These are phyloP conservation scores for Neosilurus hyrtlii DNA, from an alignment of 2,797 vertebrate species.

Conservation along the genomic window DNA sequence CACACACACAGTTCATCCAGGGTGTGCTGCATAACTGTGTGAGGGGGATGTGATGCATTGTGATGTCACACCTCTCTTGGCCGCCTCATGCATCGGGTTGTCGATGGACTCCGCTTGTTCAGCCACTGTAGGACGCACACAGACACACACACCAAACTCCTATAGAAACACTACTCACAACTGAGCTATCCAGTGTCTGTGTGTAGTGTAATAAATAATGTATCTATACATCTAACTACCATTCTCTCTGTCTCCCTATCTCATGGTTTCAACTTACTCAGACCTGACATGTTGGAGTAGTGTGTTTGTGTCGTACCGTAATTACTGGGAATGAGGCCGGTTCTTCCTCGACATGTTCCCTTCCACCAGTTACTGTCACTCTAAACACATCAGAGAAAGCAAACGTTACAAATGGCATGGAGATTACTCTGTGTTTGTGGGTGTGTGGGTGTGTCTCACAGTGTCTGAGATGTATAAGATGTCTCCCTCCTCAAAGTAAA, in stretches of 20 bases:
- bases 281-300: background rate
- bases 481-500: constrained; percentile 98
- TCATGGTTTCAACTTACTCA: background rate
- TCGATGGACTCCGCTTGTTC: constrained; percentile 96
- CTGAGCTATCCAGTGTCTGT: background rate
- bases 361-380: constrained; percentile 99
- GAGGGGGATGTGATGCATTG: background rate
- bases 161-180: background rate
- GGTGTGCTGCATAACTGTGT: background rate
- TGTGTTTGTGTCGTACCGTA: constrained; percentile 78
- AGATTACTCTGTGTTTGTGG: background rate
- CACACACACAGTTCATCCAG: background rate
- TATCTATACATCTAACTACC: background rate
- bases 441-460: constrained; percentile 71
- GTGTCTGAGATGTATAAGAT: constrained; percentile 96
- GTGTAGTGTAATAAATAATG: background rate
- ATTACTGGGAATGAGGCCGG: constrained; percentile 96
- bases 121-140: constrained; percentile 77
- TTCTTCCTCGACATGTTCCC: constrained; percentile 91
- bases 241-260: background rate
- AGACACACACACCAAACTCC: background rate
- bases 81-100: constrained; percentile 95
- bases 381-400: constrained; percentile 63
- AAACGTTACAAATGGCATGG: background rate
- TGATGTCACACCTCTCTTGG: constrained; percentile 83